Base-by-base conservation (phyloP, 2,888 invertebrate species). In the Strigamia maritima region DNA sequence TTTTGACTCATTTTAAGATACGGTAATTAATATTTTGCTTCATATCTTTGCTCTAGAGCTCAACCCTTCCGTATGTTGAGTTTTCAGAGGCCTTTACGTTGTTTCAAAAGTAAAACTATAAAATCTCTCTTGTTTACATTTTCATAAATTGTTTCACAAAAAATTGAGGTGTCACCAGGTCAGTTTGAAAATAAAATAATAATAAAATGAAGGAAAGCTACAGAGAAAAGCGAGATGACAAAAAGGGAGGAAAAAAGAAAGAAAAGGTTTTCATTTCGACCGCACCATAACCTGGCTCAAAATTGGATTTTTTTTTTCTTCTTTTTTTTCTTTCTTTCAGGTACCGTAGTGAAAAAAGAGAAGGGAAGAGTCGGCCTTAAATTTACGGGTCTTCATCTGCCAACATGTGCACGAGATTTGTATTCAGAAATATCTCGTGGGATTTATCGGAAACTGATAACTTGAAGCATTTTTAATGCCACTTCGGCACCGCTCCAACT, bases 281-380 rank as follows among this genome's bases (percentile, higher is more conserved):
- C 28, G 70, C 70, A 28, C 70, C 70, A 70, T 70, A 70, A 70
- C 70, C 70, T n/a, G 28, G 28, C 70, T 70, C 26, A 70, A 70
- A 70, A 70, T 70, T 70, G 70, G 26, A 70, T 70, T 70, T 70
- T 54, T 54, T 54, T 54, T 54, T 54, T 54, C 14, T 28, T 70
- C 12, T 28, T 14, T 70, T 28, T 28, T 70, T 54, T 54, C 54
- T 26, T 70, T 28, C 70, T 28, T 70, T 26, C 26, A 70, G 70
- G 26, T n/a, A n/a, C n/a, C n/a, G n/a, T 24, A 14, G 70, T 26
- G 28, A 70, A 28, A 70, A n/a, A n/a, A 26, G 70, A 10, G 24
- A 70, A 70, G 16, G 26, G 28, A 12, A n/a, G 4, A 26, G 28
- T 26, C 8, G 19, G 4, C 54, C 19, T 54, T 54, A 54, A 54